Evolutionary conservation across 2,888 invertebrate species (phyloP).

Genomic region (Pollenia angustigena): DNA sequence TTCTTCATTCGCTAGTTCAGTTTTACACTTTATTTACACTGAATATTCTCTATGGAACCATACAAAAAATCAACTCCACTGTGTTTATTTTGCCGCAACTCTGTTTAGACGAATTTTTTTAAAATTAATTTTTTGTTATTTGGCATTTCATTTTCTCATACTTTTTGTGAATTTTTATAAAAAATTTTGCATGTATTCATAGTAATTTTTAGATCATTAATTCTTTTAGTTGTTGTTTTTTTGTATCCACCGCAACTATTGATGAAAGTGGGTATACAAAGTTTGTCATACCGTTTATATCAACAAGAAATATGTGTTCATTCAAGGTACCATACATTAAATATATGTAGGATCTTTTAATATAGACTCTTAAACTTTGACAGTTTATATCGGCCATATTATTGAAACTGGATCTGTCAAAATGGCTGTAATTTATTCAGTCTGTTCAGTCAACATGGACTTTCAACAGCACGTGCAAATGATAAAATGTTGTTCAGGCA

Average conservation of each 20-base stretch:
- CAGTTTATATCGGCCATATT: no score
- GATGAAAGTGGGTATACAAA: no score
- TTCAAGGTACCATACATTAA: no score
- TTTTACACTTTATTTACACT: slow-evolving; percentile 22
- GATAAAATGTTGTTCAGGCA: no score
- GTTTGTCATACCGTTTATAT: background rate
- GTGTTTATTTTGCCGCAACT: slow-evolving; percentile 14
- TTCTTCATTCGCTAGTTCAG: slow-evolving; percentile 37
- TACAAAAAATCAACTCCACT: background rate
- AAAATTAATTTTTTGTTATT: slow-evolving; percentile 35
- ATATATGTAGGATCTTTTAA: no score
- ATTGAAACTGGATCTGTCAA: no score
- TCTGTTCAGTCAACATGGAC: no score
- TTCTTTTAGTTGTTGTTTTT: background rate
- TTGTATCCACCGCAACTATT: background rate
- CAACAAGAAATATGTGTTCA: no score
- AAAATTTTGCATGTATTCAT: slow-evolving; percentile 17
- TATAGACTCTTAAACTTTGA: no score
- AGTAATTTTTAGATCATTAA: slow-evolving; percentile 28
- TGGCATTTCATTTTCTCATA: slow-evolving; percentile 31
- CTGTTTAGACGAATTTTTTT: slow-evolving; percentile 20
- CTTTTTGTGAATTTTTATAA: slow-evolving; percentile 44
- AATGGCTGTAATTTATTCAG: no score
- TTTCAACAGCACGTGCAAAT: no score
- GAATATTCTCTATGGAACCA: background rate